A percentile compares a stretch with the other conserved stretches of the same genome.
phyloP scores from a whole-genome alignment of 1,140 invertebrate genomes.

The Hydropsyche tenuis region DNA sequence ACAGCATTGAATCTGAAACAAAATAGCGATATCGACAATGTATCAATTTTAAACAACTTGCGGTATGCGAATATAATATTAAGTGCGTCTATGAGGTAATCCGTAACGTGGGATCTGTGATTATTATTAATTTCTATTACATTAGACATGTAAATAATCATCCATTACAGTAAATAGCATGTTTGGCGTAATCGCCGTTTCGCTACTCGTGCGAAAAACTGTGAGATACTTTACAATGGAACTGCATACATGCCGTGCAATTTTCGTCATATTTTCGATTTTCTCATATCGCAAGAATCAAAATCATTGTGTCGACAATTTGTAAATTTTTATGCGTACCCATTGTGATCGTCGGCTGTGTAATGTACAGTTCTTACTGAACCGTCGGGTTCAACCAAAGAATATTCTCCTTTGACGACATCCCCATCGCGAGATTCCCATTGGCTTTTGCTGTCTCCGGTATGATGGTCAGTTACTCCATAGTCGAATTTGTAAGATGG shows the following conservation, averaged over 20 bases:
- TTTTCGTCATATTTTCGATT: not conserved
- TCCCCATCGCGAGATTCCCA: constrained; percentile 56
- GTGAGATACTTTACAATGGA: not conserved
- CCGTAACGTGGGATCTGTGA: too few species aligned
- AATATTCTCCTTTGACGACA: constrained; percentile 57
- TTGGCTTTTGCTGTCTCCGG: constrained; percentile 57
- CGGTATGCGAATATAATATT: too few species aligned
- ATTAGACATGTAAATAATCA: too few species aligned
- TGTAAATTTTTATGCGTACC: constrained; percentile 54
- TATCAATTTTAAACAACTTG: too few species aligned
- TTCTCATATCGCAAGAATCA: not conserved
- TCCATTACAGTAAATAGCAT: too few species aligned
- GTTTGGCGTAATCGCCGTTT: too few species aligned
- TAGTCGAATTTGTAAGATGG: constrained; percentile 59
- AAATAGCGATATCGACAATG: not conserved
- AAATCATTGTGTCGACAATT: not conserved
- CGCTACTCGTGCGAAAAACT: not conserved
- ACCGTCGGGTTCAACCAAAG: constrained; percentile 62
- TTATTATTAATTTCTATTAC: too few species aligned
- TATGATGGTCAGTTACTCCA: constrained; percentile 56
- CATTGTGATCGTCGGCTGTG: constrained; percentile 62
- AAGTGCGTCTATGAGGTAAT: too few species aligned
- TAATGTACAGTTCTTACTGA: constrained; percentile 64
- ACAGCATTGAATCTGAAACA: constrained; percentile 61
- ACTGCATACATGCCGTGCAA: not conserved